Evolutionary conservation across 2,888 invertebrate genomes (phyloP).

Genomic region (Tribolium freemani): DNA sequence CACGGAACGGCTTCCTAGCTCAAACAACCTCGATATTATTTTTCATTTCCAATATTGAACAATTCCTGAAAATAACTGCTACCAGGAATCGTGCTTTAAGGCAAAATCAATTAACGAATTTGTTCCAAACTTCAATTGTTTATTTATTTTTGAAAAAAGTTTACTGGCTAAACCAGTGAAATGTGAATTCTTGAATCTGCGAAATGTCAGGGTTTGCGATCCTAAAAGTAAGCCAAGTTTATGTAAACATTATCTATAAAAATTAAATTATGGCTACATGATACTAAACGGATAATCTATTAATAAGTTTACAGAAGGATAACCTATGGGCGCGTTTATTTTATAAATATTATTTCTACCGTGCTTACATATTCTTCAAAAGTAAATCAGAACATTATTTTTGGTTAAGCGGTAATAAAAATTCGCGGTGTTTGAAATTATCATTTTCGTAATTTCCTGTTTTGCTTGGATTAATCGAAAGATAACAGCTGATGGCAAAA

Average conservation of each 20-base stretch:
- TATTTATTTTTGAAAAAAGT: neutral
- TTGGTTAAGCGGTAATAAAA: neutral
- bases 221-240: neutral
- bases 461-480: neutral
- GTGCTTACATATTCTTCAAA: neutral
- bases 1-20: neutral
- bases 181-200: neutral
- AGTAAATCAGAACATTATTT: too few species aligned
- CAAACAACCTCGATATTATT: too few species aligned
- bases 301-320: neutral
- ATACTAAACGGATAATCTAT: neutral
- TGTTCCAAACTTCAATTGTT: neutral
- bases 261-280: neutral
- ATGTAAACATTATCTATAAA: neutral
- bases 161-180: neutral
- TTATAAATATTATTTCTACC: neutral
- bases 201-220: neutral
- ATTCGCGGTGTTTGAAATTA: neutral
- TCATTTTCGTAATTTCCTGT: neutral
- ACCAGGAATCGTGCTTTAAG: neutral
- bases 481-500: neutral
- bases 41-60: too few species aligned
- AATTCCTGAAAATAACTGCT: neutral
- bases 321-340: neutral
- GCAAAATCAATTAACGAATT: neutral